Conservation (phyloP, 2,113 vertebrate genomes). For the Myxocyprinus asiaticus region DNA sequence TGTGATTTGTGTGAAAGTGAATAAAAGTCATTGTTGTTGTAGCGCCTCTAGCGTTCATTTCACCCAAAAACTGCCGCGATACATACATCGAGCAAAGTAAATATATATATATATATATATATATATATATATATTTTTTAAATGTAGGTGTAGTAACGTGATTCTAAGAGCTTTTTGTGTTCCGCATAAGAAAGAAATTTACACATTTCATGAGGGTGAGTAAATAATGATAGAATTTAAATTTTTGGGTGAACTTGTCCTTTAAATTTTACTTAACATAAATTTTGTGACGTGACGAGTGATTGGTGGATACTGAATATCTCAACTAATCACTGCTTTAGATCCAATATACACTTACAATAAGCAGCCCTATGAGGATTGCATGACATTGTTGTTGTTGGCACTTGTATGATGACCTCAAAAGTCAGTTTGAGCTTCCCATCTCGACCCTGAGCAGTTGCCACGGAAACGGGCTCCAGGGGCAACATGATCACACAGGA, state of each 20-base stretch:
- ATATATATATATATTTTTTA: too few species aligned
- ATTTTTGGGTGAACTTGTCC: neutral
- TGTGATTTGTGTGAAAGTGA: too few species aligned
- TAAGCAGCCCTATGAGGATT: slow-evolving; percentile 10
- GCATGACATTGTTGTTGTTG: neutral
- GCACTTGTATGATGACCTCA: neutral
- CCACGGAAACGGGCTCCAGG: neutral
- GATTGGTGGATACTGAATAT: neutral
- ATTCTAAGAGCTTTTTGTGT: too few species aligned
- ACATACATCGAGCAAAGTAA: too few species aligned
- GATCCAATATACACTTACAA: neutral
- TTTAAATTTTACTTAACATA: neutral
- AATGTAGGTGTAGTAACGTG: too few species aligned
- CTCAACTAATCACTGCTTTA: neutral
- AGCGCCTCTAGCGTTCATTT: too few species aligned
- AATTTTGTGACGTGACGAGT: neutral
- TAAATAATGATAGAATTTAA: neutral
- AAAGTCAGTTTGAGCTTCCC: neutral
- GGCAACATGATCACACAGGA: neutral
- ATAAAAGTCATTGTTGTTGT: too few species aligned
- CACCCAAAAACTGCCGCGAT: too few species aligned
- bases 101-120: too few species aligned
- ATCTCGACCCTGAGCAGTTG: slow-evolving; percentile 10
- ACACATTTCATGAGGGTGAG: too few species aligned
- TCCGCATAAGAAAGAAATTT: too few species aligned